Evolutionary conservation across 2,888 invertebrate species (phyloP), one percentile per base, ranked within the genome.

Genomic region (Cosmorhoe ocellata): DNA sequence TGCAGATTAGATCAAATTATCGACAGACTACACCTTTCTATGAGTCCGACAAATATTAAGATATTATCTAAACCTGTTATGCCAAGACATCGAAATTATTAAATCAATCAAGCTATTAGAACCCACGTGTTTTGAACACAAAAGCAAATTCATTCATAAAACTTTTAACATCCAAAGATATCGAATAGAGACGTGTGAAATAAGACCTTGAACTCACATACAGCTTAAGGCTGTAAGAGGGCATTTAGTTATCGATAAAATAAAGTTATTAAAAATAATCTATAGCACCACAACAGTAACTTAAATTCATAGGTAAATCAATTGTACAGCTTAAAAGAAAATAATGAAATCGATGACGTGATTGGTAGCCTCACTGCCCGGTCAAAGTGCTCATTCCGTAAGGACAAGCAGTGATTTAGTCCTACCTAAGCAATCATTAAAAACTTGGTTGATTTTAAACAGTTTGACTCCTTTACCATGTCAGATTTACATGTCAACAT

Each of bases 401-500:
- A 18, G 18, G 4, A 18, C 2, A 18, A 4, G 18, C 18, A 4
- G 18, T 18, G 18, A 18, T 18, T 3, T 3, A 51, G 49, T 53
- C 46, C 52, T 55, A 53, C 60, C 61, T 61, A 61, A 60, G 55
- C 60, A 61, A 48, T 31, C 56, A 64, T 69, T 60, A 65, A 64
- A 53, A 58, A 47, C 39, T 27, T 51, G 59, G 66, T 64, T 59
- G 60, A 67, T 66, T 59, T 40, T 42, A 54, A 56, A 62, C 60
- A 46, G 59, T 67, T 68, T 66, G 63, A 69, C 67, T 64, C 67
- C 18, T 47, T 50, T 53, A 34, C 52, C 58, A 52, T 66, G 60
- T 66, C 63, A 63, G 51, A 46, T 32, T 48, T 51, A n/a, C n/a
- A n/a, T n/a, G n/a, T n/a, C n/a, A n/a, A n/a, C n/a, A n/a, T n/a